A percentile compares a stretch with the other conserved stretches of the same genome.
phyloP scores from a whole-genome alignment of 2,888 invertebrate genomes.

The Phaedon cochleariae region DNA sequence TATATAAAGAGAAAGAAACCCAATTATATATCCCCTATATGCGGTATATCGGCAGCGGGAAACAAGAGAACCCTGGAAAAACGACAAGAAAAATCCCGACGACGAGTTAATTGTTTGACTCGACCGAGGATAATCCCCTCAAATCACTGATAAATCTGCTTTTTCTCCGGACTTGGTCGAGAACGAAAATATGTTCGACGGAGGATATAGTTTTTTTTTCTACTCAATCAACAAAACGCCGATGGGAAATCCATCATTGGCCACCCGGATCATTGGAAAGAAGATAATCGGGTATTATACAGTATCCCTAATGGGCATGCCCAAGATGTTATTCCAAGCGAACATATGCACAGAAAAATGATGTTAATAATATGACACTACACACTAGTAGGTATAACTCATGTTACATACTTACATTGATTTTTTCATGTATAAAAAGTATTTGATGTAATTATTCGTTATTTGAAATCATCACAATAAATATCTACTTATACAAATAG shows the following conservation, averaged over 20 bases:
- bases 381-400: no score
- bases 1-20: background rate
- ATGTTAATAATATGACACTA: no score
- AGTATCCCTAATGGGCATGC: no score
- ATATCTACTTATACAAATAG: no score
- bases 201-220: background rate
- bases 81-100: slow-evolving; percentile 3
- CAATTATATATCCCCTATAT: slow-evolving; percentile 2
- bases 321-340: no score
- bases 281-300: no score
- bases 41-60: background rate
- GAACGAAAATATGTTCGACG: slow-evolving; percentile 1
- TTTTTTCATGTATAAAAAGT: no score
- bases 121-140: background rate
- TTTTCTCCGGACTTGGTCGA: background rate
- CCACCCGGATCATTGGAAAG: no score
- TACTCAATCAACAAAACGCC: background rate
- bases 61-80: slow-evolving; percentile 3
- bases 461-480: no score
- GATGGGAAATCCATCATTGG: background rate
- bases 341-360: no score
- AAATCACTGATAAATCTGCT: slow-evolving; percentile 16
- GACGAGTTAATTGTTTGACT: slow-evolving; percentile 14
- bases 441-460: no score
- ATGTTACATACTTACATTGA: no score